phyloP scores from a whole-genome alignment of 92 coral and sea anemone species.

The Epizoanthus rinbou region DNA sequence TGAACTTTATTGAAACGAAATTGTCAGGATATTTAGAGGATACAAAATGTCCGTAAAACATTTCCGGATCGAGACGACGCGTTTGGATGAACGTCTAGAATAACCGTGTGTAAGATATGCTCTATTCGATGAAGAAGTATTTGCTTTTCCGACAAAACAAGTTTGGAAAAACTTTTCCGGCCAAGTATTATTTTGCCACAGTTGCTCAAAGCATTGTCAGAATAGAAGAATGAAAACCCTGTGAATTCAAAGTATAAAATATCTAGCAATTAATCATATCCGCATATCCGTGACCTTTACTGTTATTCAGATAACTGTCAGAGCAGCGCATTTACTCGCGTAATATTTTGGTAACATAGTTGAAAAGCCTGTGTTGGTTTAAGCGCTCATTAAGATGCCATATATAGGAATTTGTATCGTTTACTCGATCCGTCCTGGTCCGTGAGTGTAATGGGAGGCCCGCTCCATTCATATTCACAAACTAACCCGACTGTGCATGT shows the following conservation, averaged over 20 bases:
- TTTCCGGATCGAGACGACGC: not conserved
- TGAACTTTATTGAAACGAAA: conserved; percentile 23
- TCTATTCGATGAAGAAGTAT: too few relatives aligned
- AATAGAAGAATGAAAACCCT: not conserved
- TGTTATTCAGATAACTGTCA: not conserved
- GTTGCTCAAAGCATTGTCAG: too few relatives aligned
- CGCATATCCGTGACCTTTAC: not conserved
- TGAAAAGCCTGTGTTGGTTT: not conserved
- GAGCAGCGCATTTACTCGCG: not conserved
- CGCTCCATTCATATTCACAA: not conserved
- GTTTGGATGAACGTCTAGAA: not conserved
- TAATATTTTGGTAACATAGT: not conserved
- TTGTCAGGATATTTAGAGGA: conserved; percentile 28
- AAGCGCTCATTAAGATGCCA: not conserved
- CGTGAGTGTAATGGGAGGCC: not conserved
- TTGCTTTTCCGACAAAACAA: too few relatives aligned
- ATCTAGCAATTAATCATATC: not conserved
- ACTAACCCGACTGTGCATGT: not conserved
- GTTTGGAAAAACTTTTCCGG: too few relatives aligned
- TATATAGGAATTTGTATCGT: not conserved
- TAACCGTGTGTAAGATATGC: too few relatives aligned
- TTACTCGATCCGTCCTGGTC: not conserved
- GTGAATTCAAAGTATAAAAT: not conserved
- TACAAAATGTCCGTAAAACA: not conserved
- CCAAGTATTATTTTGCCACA: too few relatives aligned